A percentile compares a stretch with the other conserved stretches of the same genome.
These are phyloP conservation scores for Paramuricea clavata DNA, from an alignment of 92 coral and sea anemone species.

Conservation along the genomic window DNA sequence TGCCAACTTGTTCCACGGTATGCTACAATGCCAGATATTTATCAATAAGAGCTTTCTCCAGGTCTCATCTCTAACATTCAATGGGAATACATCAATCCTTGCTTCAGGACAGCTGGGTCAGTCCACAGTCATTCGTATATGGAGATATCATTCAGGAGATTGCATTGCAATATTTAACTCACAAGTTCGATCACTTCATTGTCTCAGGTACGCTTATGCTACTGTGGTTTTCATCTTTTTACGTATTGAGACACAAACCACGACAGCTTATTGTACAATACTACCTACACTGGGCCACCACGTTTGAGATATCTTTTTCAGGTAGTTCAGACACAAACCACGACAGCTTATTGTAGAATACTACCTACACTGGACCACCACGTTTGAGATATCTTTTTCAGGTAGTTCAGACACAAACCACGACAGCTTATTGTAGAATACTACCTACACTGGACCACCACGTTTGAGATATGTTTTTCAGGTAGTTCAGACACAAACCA, in stretches of 20 bases:
- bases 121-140: slow-evolving; percentile 88
- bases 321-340: no score
- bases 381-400: no score
- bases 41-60: slow-evolving; percentile 12
- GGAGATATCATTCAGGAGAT: slow-evolving; percentile 88
- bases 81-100: slow-evolving; percentile 81
- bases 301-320: no score
- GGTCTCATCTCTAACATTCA: slow-evolving; percentile 93
- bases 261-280: no score
- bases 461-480: no score
- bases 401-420: no score
- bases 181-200: slow-evolving; percentile 81
- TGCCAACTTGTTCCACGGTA: neutral
- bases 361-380: no score
- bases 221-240: neutral
- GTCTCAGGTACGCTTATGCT: slow-evolving; percentile 74
- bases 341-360: no score
- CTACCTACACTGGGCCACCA: neutral
- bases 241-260: no score
- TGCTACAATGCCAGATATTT: neutral
- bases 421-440: no score
- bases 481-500: no score
- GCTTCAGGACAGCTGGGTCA: slow-evolving; percentile 96
- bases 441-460: no score
- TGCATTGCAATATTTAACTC: slow-evolving; percentile 93